A percentile compares a stretch with the other conserved stretches of the same genome.
Conservation (phyloP, 2,113 vertebrate genomes). For the Leptodactylus fuscus region DNA sequence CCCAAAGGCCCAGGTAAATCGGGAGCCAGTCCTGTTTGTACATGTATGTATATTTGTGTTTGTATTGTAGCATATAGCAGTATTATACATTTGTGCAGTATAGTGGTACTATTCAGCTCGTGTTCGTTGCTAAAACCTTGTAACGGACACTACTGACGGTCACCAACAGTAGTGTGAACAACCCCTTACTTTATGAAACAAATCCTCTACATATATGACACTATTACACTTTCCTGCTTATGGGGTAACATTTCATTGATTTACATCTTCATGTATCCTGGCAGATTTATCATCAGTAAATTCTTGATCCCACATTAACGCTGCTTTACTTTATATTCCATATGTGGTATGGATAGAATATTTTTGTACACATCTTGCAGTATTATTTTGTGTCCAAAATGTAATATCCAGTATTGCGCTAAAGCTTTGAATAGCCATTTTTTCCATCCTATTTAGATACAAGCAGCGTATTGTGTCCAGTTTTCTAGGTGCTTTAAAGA, state of each 20-base stretch:
- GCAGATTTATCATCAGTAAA: background rate
- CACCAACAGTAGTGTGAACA: too few species aligned
- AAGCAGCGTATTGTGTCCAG: conserved; percentile 32
- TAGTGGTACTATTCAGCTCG: too few species aligned
- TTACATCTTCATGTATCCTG: too few species aligned
- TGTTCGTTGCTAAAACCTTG: too few species aligned
- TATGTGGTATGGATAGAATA: background rate
- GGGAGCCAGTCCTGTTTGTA: too few species aligned
- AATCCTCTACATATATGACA: background rate
- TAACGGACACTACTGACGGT: too few species aligned
- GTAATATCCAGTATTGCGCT: background rate
- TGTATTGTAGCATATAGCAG: too few species aligned
- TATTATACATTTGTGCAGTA: too few species aligned
- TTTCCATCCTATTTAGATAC: conserved; percentile 24
- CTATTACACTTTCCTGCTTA: background rate
- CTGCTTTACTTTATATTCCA: too few species aligned
- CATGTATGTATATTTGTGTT: too few species aligned
- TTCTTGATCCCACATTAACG: background rate
- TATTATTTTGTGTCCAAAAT: conserved; percentile 9
- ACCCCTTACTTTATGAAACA: background rate
- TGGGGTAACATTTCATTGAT: background rate
- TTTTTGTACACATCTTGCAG: background rate
- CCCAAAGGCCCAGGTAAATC: too few species aligned
- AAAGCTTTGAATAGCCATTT: background rate
- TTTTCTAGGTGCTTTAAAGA: conserved; percentile 60